Conservation (phyloP, 2,797 vertebrate genomes). For the Uromys caudimaculatus region DNA sequence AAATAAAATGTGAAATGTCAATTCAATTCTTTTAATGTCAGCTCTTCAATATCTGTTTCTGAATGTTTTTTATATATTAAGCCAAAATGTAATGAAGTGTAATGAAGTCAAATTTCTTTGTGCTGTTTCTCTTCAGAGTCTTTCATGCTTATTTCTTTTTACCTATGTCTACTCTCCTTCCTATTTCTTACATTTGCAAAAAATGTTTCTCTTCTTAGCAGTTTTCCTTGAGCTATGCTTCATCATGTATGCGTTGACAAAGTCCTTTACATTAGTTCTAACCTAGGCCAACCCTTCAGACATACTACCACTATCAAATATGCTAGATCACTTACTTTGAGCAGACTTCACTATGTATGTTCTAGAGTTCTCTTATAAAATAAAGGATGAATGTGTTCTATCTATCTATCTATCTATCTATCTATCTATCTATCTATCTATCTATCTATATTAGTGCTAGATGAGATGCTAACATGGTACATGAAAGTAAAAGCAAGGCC, state of each 20-base stretch:
- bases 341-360: neutral
- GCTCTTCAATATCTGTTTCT: neutral
- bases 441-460: no score
- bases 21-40: slow-evolving; percentile 18
- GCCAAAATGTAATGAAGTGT: slow-evolving; percentile 16
- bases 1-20: slow-evolving; percentile 30
- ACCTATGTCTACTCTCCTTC: neutral
- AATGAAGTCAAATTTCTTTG: slow-evolving; percentile 49
- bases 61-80: slow-evolving; percentile 23
- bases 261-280: neutral
- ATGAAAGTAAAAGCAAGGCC: slow-evolving; percentile 39
- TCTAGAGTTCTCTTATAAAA: neutral
- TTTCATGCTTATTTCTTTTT: neutral
- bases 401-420: no score
- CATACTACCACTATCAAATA: neutral
- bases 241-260: neutral
- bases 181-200: slow-evolving; percentile 57
- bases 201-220: slow-evolving; percentile 25
- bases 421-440: no score
- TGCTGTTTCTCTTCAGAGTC: neutral
- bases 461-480: neutral
- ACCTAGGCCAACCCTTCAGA: neutral
- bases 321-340: neutral
- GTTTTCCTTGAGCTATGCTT: slow-evolving; percentile 38
- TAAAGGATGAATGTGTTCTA: neutral